Base-by-base conservation (phyloP, 2,888 invertebrate genomes). In the Melanophora roralis region DNA sequence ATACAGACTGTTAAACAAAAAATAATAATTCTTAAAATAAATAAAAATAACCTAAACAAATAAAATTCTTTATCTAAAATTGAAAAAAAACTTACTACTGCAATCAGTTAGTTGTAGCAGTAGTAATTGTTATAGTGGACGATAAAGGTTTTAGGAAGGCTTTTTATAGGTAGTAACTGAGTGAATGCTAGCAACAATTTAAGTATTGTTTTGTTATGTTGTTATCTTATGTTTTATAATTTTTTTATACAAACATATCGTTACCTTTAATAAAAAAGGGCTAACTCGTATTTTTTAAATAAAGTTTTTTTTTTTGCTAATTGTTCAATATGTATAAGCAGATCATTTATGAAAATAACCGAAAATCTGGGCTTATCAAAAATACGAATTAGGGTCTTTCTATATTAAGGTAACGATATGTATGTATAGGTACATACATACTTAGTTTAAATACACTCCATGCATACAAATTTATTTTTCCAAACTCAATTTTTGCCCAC, bases 391-490 rank as follows among this genome's bases (percentile, higher is more conserved):
- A n/a, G n/a, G n/a, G n/a, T n/a, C n/a, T n/a, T n/a, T n/a, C n/a
- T n/a, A n/a, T n/a, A n/a, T n/a, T n/a, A n/a, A n/a, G n/a, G n/a
- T n/a, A n/a, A n/a, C n/a, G n/a, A n/a, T n/a, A 27, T 27, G 6
- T 6, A 27, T 27, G 6, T 6, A 27, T 5, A 27, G 4, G 27
- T 27, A 27, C 27, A 27, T 27, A 27, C 27, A 27, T 27, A 27
- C 27, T 5, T 64, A 36, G 43, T 72, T 55, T 75, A 68, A 75
- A 68, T 51, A 80, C 72, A 49, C 80, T 43, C 49, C 23, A 72
- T 51, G 72, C 67, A 80, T 76, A 76, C 49, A 75, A 64, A 69
- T 76, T 60, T 57, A 8, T 60, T 53, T 59, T 59, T 60, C 16
- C 55, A 21, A 75, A 55, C 43, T 19, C 21, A 47, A 19, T 11